These are phyloP conservation scores for Trogon surrucura DNA, from an alignment of 2,113 vertebrate genomes.

Conservation along the genomic window DNA sequence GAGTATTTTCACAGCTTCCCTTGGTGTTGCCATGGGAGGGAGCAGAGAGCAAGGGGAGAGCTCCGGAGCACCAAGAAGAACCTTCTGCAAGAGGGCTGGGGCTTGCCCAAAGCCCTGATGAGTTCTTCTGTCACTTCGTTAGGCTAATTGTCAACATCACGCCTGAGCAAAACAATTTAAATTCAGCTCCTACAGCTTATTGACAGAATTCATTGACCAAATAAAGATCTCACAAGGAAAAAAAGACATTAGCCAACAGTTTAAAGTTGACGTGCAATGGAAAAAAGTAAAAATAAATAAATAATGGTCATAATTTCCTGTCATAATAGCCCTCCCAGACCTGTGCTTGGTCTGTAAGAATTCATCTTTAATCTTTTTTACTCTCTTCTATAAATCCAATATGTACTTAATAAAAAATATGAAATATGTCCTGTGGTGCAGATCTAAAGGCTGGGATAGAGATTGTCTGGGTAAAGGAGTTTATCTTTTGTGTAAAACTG, in stretches of 20 bases:
- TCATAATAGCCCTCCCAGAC: constrained; percentile 56
- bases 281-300: constrained; percentile 17
- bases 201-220: constrained; percentile 22
- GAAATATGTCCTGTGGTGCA: constrained; percentile 67
- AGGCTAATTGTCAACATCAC: constrained; percentile 36
- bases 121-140: constrained; percentile 40
- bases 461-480: constrained; percentile 62
- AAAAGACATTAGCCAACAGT: neutral
- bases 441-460: constrained; percentile 68
- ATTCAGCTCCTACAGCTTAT: constrained; percentile 8
- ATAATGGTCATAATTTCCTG: constrained; percentile 67
- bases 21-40: neutral
- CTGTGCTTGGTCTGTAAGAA: constrained; percentile 55
- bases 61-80: neutral
- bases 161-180: constrained; percentile 31
- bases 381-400: constrained; percentile 70
- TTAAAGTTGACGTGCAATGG: constrained; percentile 10
- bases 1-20: neutral
- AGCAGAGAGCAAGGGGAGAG: neutral
- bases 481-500: constrained; percentile 63
- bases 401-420: constrained; percentile 72
- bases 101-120: constrained; percentile 10
- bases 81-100: constrained; percentile 35
- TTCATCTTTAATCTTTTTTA: constrained; percentile 65
- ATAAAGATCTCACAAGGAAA: neutral